Conservation (phyloP, 2,888 invertebrate genomes). For the Myathropa florea region DNA sequence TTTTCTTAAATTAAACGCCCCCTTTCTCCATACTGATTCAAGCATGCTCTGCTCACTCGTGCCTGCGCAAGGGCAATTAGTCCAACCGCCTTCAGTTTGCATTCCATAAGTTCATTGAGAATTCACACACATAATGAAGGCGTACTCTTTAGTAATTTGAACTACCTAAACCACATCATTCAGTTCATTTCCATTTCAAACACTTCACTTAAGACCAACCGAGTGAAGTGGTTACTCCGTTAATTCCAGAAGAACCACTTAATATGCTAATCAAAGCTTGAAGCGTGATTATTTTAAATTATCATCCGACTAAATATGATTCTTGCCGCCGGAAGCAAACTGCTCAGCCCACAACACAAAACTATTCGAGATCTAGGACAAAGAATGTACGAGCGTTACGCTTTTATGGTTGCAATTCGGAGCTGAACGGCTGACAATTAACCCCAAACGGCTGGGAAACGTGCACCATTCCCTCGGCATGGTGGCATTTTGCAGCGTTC, state of each 20-base stretch:
- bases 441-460: slow-evolving; percentile 4
- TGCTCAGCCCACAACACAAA: neutral
- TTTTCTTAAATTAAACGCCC: neutral
- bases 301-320: slow-evolving; percentile 21
- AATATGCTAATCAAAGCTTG: slow-evolving; percentile 23
- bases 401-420: neutral
- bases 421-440: slow-evolving; percentile 24
- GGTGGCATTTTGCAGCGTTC: neutral
- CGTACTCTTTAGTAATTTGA: too few relatives aligned
- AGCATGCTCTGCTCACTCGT: neutral
- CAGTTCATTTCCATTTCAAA: neutral
- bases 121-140: neutral
- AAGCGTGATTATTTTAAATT: slow-evolving; percentile 32
- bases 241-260: neutral
- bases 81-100: neutral
- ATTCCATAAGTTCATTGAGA: neutral
- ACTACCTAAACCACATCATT: neutral
- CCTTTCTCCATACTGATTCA: neutral
- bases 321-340: neutral
- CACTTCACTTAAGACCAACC: neutral
- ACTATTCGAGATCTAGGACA: neutral
- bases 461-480: neutral
- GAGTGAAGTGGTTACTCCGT: neutral
- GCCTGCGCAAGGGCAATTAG: neutral
- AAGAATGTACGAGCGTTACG: slow-evolving; percentile 16